These are phyloP conservation scores for Paramuricea clavata DNA, from an alignment of 92 coral and sea anemone genomes.

Conservation along the genomic window DNA sequence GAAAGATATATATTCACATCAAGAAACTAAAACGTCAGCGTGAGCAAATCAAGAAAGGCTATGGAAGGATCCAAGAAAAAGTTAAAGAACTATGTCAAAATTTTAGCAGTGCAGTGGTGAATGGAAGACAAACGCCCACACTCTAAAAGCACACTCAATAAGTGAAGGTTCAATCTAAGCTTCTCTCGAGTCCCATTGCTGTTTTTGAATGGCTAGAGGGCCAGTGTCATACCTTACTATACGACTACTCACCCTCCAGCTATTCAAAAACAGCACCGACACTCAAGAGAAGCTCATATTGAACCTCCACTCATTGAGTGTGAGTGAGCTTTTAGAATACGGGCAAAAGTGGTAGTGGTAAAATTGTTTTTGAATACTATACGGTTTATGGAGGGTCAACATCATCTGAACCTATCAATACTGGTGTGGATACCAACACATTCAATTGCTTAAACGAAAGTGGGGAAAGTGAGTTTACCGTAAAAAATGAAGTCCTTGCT, in stretches of 20 bases:
- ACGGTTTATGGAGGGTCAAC: slow-evolving; percentile 25
- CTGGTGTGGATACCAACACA: slow-evolving; percentile 20
- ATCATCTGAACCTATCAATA: background rate
- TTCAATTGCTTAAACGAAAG: background rate
- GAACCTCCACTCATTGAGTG: no score
- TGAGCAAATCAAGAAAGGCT: slow-evolving; percentile 11
- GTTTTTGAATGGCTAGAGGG: no score
- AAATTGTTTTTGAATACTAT: slow-evolving; percentile 26
- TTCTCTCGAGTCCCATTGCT: no score
- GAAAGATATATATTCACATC: background rate
- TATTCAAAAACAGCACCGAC: no score
- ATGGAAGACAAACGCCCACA: no score
- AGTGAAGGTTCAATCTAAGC: no score
- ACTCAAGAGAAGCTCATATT: no score
- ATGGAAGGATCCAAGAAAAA: slow-evolving; percentile 26
- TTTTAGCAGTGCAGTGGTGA: slow-evolving; percentile 10
- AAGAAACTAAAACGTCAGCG: background rate
- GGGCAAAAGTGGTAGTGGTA: slow-evolving; percentile 26
- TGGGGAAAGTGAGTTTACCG: background rate
- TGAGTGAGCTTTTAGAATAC: no score
- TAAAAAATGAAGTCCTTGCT: background rate
- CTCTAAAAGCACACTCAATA: no score
- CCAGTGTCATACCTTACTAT: no score
- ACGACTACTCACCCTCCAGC: no score
- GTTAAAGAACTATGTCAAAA: slow-evolving; percentile 13